Percentiles rank a stretch among this genome's conserved stretches.
phyloP scores from a whole-genome alignment of 2,888 invertebrate species.

The Leptopilina syphax region DNA sequence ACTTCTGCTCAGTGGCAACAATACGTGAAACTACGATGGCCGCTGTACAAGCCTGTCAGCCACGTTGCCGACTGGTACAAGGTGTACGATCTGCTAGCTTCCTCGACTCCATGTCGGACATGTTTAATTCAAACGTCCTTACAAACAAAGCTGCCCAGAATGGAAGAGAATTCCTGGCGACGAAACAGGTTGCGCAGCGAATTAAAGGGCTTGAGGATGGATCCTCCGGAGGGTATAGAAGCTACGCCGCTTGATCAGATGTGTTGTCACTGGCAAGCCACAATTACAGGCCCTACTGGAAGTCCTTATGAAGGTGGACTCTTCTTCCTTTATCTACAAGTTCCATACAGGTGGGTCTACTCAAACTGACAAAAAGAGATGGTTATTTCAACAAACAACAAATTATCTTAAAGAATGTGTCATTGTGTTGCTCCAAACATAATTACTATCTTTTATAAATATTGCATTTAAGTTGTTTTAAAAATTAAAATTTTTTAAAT shows the following conservation, averaged over 20 bases:
- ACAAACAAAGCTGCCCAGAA: conserved; percentile 80
- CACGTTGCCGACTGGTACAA: conserved; percentile 88
- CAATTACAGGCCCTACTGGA: conserved; percentile 92
- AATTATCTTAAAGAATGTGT: too few relatives aligned
- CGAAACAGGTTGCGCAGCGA: conserved; percentile 88
- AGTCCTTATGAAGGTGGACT: conserved; percentile 96
- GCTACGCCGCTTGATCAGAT: conserved; percentile 88
- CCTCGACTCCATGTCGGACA: conserved; percentile 84
- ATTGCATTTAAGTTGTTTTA: too few relatives aligned
- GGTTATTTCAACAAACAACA: too few relatives aligned
- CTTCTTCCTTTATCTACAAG: conserved; percentile 93
- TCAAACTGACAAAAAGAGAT: too few relatives aligned
- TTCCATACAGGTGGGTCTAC: conserved; percentile 83
- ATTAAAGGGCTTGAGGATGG: conserved; percentile 83
- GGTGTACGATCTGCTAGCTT: conserved; percentile 80
- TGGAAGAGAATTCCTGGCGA: conserved; percentile 89
- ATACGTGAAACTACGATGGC: conserved; percentile 89
- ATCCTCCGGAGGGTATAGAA: conserved; percentile 91
- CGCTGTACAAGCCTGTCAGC: conserved; percentile 87
- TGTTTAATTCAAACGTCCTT: conserved; percentile 92
- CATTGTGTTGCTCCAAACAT: too few relatives aligned
- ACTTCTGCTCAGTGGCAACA: conserved; percentile 88
- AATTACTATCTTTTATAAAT: too few relatives aligned
- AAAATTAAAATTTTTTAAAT: not conserved
- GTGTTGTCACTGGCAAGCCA: conserved; percentile 96